phyloP scores from a whole-genome alignment of 30 jellyfish, hydroid and myxozoan species.

The Mastigias papua region DNA sequence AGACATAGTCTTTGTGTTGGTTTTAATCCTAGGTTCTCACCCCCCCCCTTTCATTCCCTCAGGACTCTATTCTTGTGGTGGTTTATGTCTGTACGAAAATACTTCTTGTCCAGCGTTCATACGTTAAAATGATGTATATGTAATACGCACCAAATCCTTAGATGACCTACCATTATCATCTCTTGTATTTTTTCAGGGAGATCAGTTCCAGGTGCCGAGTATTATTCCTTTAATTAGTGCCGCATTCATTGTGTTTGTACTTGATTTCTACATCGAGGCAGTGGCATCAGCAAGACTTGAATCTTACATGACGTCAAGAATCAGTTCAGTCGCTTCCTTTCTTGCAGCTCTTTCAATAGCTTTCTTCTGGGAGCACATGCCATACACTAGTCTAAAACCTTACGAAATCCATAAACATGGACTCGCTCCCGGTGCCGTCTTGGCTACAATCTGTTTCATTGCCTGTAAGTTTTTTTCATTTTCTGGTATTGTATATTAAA shows the following conservation, averaged over 20 bases:
- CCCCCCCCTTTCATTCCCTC: no score
- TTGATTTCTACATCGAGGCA: constrained; percentile 84
- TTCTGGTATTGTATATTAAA: no score
- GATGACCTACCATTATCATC: not conserved
- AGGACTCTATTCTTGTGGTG: no score
- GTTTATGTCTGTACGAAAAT: no score
- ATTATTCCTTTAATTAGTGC: constrained; percentile 41
- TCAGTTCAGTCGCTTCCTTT: constrained; percentile 67
- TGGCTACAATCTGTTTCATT: constrained; percentile 75
- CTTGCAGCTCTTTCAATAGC: constrained; percentile 70
- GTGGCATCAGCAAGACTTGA: constrained; percentile 62
- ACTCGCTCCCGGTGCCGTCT: constrained; percentile 81
- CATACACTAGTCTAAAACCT: constrained; percentile 48
- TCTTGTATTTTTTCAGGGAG: constrained; percentile 18
- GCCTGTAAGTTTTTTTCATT: constrained; percentile 65
- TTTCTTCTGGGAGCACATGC: constrained; percentile 75
- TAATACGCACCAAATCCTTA: no score
- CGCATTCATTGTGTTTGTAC: constrained; percentile 59
- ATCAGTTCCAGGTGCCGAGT: constrained; percentile 18
- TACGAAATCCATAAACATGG: constrained; percentile 68
- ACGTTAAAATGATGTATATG: no score
- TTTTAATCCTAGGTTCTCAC: no score
- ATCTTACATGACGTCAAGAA: constrained; percentile 58
- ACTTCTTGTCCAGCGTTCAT: no score
- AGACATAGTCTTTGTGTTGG: no score